phyloP scores from a whole-genome alignment of 2,888 invertebrate genomes.

The Dioctria rufipes region DNA sequence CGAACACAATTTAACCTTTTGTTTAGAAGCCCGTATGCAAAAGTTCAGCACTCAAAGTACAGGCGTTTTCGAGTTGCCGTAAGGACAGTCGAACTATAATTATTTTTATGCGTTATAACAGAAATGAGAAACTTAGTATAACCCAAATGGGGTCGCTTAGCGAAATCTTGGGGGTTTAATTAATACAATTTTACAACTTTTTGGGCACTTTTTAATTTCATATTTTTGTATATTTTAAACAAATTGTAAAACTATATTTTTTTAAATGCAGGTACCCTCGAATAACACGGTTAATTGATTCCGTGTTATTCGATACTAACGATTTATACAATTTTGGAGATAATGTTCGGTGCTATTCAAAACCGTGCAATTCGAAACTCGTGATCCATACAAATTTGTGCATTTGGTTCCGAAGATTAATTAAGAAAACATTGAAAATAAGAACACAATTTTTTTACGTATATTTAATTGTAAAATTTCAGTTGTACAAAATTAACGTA shows the following conservation, averaged over 20 bases:
- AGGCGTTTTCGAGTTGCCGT: too few relatives aligned
- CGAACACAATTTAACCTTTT: too few relatives aligned
- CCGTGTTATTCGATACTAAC: conserved; percentile 4
- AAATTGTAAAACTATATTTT: neutral
- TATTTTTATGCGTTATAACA: too few relatives aligned
- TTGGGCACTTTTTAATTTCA: too few relatives aligned
- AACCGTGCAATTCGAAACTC: neutral
- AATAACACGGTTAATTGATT: neutral
- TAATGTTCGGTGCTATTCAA: neutral
- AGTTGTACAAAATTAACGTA: neutral
- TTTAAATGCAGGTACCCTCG: neutral
- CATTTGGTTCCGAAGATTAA: conserved; percentile 7
- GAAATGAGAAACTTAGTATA: too few relatives aligned
- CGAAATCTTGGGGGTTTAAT: too few relatives aligned
- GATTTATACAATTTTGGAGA: neutral
- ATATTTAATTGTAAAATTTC: conserved; percentile 10
- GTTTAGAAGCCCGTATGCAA: too few relatives aligned
- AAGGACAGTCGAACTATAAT: too few relatives aligned
- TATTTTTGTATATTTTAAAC: too few relatives aligned
- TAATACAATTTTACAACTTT: too few relatives aligned
- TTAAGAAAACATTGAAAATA: conserved; percentile 24
- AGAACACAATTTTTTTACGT: conserved; percentile 2
- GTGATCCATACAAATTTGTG: neutral
- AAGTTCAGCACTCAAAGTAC: too few relatives aligned
- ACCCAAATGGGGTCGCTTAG: too few relatives aligned